phyloP scores from a whole-genome alignment of 2,113 vertebrate species.

The Callorhinus ursinus region DNA sequence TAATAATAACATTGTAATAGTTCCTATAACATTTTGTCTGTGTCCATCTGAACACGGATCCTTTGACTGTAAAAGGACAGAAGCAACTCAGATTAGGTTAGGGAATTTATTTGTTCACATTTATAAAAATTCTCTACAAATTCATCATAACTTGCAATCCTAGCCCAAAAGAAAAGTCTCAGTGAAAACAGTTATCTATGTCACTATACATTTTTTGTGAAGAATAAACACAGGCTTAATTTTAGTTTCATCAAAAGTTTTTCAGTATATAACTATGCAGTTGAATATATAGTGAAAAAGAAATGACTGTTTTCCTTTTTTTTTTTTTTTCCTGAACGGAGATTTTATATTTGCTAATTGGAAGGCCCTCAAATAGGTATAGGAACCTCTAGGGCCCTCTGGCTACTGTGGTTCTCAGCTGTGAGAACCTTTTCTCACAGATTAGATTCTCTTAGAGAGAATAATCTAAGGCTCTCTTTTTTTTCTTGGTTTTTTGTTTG shows the following conservation, averaged over 20 bases:
- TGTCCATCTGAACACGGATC: not conserved
- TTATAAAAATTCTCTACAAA: not conserved
- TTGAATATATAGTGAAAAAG: not conserved
- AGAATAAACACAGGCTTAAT: constrained; percentile 14
- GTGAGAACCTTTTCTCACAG: not conserved
- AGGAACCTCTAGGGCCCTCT: not conserved
- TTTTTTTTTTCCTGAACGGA: not conserved
- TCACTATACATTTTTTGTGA: not conserved
- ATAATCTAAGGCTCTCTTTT: not conserved
- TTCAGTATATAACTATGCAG: not conserved
- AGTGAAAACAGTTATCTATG: not conserved
- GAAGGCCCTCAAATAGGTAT: not conserved
- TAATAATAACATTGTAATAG: not conserved
- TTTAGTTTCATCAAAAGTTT: not conserved
- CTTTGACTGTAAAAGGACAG: not conserved
- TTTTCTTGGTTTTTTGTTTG: too few species aligned
- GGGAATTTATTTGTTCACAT: not conserved
- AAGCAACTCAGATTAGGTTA: constrained; percentile 16
- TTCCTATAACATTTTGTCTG: not conserved
- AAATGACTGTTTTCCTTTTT: not conserved
- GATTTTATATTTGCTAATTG: not conserved
- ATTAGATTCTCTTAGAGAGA: not conserved
- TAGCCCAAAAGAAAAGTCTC: not conserved
- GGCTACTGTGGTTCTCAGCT: not conserved
- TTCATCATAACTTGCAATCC: not conserved